Base-by-base conservation (phyloP, 92 coral and sea anemone species). In the Metridium senile region DNA sequence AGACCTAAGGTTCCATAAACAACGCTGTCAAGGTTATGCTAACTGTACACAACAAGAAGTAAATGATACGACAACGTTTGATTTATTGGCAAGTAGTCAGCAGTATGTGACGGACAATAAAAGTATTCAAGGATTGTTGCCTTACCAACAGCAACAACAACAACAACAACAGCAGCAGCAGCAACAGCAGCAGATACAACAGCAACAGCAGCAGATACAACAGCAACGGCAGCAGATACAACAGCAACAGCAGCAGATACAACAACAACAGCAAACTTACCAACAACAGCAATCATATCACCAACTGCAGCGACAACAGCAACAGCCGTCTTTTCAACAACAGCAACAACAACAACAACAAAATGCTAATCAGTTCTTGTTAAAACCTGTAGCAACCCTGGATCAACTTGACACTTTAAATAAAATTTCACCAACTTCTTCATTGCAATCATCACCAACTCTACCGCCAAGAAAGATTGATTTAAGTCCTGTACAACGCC, bases 1-100 rank as follows among this genome's bases (percentile, higher is more conserved):
- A 0, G 84, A 79, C 62, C 58, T 58, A 18, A 61, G 84, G 25
- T 79, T 56, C 52, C 84, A 79, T 46, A 66, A 71, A 30, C 30
- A 30, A 47, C 61, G 84, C 27, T 79, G 84, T 18, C 25, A 6
- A 45, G 58, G 58, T 31, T 73, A 1, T 34, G 25, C 45, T 13
- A 35, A 27, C 49, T 2, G 27, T 19, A 2, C 78, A 9, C 68
- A 18, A 23, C 52, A 31, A 26, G 25, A 39, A 39, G 9, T 62
- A 31, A 54, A 54, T 46, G 61, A 58, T 34, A 26, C n/a, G n/a
- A n/a, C n/a, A n/a, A n/a, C 75, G 7, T 45, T 53, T n/a, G 69
- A 62, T 58, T 22, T 63, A 27, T 74, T 54, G 58, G 46, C 45
- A 19, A 73, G 27, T 25, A 21, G 39, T 35, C 49, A 27, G 20